Evolutionary conservation across 2,888 invertebrate genomes (phyloP).

Genomic region (Spisula subtruncata): DNA sequence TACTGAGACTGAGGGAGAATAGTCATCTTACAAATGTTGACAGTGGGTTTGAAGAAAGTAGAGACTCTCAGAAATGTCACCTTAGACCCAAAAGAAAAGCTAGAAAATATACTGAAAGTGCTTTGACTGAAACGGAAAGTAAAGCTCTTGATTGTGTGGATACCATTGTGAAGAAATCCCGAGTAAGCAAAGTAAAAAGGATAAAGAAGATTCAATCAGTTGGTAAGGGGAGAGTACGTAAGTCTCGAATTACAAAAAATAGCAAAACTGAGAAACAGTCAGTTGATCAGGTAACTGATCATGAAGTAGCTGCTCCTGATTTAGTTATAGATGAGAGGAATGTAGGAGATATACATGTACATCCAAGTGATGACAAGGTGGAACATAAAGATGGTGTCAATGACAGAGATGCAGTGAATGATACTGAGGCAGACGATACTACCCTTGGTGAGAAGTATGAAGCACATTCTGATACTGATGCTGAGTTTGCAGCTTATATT

Average conservation of each 20-base stretch:
- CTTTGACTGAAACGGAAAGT: not conserved
- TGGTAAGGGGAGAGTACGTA: not conserved
- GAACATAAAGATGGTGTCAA: not conserved
- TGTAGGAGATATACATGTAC: not conserved
- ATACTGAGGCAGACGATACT: not conserved
- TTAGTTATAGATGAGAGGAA: not conserved
- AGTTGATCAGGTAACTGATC: not conserved
- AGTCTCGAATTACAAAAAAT: not conserved
- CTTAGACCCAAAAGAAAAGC: conserved; percentile 10
- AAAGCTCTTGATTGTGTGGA: not conserved
- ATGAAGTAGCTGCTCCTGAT: not conserved
- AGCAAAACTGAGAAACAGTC: not conserved
- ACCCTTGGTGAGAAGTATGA: not conserved
- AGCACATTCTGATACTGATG: not conserved
- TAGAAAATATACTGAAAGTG: not conserved
- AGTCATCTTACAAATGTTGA: not conserved
- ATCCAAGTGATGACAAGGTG: not conserved
- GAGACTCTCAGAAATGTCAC: not conserved
- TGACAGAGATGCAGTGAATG: not conserved
- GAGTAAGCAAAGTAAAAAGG: not conserved
- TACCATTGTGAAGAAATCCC: not conserved
- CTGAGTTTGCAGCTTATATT: not conserved
- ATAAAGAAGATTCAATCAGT: not conserved
- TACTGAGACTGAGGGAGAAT: not conserved
- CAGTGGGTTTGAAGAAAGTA: not conserved